Conservation (phyloP, 2,888 invertebrate genomes). For the Zygothrica quintamaculata region DNA sequence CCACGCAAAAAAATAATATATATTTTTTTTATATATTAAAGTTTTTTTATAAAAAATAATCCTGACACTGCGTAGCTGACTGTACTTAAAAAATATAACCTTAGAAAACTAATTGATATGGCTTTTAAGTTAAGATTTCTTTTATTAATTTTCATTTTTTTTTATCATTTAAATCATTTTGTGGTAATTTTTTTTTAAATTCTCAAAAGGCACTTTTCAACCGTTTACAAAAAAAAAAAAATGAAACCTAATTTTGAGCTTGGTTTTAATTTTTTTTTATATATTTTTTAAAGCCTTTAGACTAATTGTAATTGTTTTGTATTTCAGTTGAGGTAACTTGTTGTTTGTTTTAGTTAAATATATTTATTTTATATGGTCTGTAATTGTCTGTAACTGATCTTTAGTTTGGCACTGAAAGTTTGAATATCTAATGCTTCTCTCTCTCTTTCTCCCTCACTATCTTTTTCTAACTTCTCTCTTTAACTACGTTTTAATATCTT, state of each 20-base stretch:
- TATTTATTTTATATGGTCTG: slow-evolving; percentile 8
- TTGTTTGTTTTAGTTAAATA: slow-evolving; percentile 56
- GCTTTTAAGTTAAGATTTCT: slow-evolving; percentile 57
- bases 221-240: slow-evolving; percentile 27
- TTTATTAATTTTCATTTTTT: slow-evolving; percentile 14
- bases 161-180: slow-evolving; percentile 5
- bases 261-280: no score
- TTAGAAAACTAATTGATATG: slow-evolving; percentile 63
- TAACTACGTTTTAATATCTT: slow-evolving; percentile 66
- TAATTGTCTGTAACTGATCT: slow-evolving; percentile 6
- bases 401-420: slow-evolving; percentile 54
- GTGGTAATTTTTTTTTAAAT: slow-evolving; percentile 9
- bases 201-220: slow-evolving; percentile 57
- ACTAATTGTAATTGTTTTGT: slow-evolving; percentile 42
- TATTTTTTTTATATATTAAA: no score
- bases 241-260: slow-evolving; percentile 44
- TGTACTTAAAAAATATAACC: slow-evolving; percentile 46
- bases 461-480: no score
- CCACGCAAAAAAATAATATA: slow-evolving; percentile 26
- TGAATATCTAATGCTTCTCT: slow-evolving; percentile 47
- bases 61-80: slow-evolving; percentile 49
- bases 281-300: slow-evolving; percentile 54
- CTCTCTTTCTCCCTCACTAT: no score
- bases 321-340: slow-evolving; percentile 81
- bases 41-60: no score